Evolutionary conservation across 2,797 vertebrate genomes (phyloP), one percentile per base, ranked within the genome.

Genomic region (Thaleichthys pacificus): DNA sequence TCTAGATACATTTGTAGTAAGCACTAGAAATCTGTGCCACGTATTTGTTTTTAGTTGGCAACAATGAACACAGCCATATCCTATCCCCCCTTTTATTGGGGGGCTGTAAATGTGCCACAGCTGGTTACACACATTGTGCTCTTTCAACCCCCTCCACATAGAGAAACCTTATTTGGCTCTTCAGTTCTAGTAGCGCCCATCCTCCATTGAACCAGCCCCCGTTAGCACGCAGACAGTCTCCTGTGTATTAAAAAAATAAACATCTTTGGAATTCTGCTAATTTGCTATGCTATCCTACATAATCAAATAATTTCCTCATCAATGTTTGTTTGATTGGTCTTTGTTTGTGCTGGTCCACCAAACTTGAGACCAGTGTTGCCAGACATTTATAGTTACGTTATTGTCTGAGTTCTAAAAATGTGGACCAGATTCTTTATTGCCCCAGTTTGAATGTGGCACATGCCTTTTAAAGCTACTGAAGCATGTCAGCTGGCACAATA

Each of bases 201-300:
- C 68, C 83, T 88, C 86, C 87, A 91, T 92, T 88, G 75, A 78
- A 64, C 66, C 67, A 26, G 32, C 70, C n/a, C 74, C 68, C n/a
- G 75, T 66, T 66, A 71, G 78, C 89, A 91, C 86, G 86, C 79
- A 81, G 85, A 6, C 68, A 30, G 47, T 60, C 71, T 81, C 75
- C 69, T 63, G 67, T 51, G 68, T 32, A 70, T 22, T 1, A 79
- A 64, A 7, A 42, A 42, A 42, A 42, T 42, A 42, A 42, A 47
- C 42, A 47, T 47, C 42, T 47, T 47, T 47, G 42, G 42, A 47
- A 47, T 47, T 47, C 42, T 47, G 42, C 42, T 12, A 12, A 47
- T 47, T 47, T 3, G 42, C 42, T 14, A 47, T 47, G 42, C 11
- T 14, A 47, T 12, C 42, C 11, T 47, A 14, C 42, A 47, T 14